These are phyloP conservation scores for Panonychus citri DNA, from an alignment of 1,140 invertebrate species.

Conservation along the genomic window DNA sequence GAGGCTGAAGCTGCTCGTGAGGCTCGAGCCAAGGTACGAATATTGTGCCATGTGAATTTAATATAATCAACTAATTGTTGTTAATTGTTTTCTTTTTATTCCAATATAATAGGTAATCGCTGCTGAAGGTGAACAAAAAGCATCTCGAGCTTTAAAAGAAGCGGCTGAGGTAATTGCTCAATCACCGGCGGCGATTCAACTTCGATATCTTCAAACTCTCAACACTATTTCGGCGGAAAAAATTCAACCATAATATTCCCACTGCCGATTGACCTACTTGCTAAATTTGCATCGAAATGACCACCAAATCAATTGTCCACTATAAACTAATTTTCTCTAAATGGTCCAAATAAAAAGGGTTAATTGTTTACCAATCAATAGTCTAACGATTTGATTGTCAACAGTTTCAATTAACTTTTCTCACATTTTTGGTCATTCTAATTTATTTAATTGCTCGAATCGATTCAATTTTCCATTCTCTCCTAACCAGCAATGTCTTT, in stretches of 20 bases:
- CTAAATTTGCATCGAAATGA: too few species aligned
- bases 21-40: conserved; percentile 29
- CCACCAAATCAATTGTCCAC: too few species aligned
- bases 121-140: conserved; percentile 14
- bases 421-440: too few species aligned
- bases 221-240: conserved; percentile 85
- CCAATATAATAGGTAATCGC: conserved; percentile 19
- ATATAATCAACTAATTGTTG: too few species aligned
- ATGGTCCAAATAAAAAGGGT: background rate
- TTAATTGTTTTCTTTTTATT: too few species aligned
- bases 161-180: conserved; percentile 32
- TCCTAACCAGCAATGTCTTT: too few species aligned
- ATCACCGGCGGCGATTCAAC: conserved; percentile 31
- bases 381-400: background rate
- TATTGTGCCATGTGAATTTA: too few species aligned
- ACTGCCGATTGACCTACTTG: conserved; percentile 76
- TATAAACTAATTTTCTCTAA: background rate
- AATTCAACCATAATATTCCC: conserved; percentile 96
- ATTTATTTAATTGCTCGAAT: too few species aligned
- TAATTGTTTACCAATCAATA: background rate
- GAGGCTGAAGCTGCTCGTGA: conserved; percentile 30
- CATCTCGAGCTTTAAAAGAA: conserved; percentile 28
- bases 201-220: conserved; percentile 49
- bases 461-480: too few species aligned
- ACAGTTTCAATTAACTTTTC: too few species aligned